phyloP scores from a whole-genome alignment of 2,113 vertebrate species.

The Perca flavescens region DNA sequence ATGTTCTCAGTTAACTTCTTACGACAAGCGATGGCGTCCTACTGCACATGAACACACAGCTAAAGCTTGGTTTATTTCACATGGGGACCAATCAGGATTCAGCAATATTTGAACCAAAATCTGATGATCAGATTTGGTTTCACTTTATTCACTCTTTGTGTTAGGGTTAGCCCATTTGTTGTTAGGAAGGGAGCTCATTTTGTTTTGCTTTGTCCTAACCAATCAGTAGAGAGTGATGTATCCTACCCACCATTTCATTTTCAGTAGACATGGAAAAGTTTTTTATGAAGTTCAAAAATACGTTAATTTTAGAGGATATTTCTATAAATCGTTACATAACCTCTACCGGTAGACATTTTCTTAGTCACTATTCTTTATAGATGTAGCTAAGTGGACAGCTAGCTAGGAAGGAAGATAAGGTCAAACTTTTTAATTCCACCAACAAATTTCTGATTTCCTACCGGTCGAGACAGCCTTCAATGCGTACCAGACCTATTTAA shows the following conservation, averaged over 20 bases:
- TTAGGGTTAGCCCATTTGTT: not conserved
- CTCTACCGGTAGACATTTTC: not conserved
- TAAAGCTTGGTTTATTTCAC: not conserved
- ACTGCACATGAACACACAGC: not conserved
- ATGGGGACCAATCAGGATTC: not conserved
- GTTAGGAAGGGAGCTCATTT: not conserved
- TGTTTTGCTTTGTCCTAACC: not conserved
- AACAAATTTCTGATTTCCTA: not conserved
- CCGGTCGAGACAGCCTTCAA: not conserved
- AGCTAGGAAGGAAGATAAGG: not conserved
- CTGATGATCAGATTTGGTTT: not conserved
- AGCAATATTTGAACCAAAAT: not conserved
- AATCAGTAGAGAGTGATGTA: not conserved
- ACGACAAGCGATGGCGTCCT: constrained; percentile 14
- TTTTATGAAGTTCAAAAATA: not conserved
- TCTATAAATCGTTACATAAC: not conserved
- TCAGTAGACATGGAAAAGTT: too few species aligned
- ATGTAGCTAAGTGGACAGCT: not conserved
- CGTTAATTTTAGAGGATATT: not conserved
- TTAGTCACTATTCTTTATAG: not conserved
- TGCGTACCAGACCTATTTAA: not conserved
- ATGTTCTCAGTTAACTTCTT: constrained; percentile 21
- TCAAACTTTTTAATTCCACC: not conserved
- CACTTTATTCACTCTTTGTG: not conserved
- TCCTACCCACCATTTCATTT: not conserved